Percentiles rank a stretch among this genome's conserved stretches.
Conservation (phyloP, 1,140 invertebrate species). For the Hypsibius dujardini region DNA sequence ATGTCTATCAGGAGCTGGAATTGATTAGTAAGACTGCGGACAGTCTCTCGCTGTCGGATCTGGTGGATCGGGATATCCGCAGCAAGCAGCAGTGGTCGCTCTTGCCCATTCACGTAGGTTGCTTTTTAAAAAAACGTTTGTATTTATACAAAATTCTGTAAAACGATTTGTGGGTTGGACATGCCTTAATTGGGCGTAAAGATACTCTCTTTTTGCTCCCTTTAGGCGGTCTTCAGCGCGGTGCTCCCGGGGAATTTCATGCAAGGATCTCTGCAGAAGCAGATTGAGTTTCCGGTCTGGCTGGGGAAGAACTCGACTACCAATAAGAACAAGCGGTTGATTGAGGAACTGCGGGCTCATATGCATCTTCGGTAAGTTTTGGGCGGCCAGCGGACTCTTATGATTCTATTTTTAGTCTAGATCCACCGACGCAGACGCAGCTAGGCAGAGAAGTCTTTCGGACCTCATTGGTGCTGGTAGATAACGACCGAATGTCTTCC, state of each 20-base stretch:
- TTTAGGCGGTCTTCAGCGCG: slow-evolving; percentile 64
- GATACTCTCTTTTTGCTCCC: slow-evolving; percentile 22
- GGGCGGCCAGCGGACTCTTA: too few species aligned
- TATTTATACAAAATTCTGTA: too few species aligned
- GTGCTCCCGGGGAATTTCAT: slow-evolving; percentile 71
- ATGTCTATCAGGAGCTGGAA: slow-evolving; percentile 38
- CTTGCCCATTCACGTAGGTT: slow-evolving; percentile 57
- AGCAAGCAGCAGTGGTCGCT: slow-evolving; percentile 61
- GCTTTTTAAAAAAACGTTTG: too few species aligned
- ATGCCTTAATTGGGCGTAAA: background rate
- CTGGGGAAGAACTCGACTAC: slow-evolving; percentile 75
- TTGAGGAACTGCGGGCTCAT: slow-evolving; percentile 61
- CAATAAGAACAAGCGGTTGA: slow-evolving; percentile 53
- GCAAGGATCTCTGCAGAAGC: slow-evolving; percentile 51
- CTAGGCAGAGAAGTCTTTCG: too few species aligned
- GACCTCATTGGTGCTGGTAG: slow-evolving; percentile 16
- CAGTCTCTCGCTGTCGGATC: slow-evolving; percentile 63
- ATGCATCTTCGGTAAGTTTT: slow-evolving; percentile 50
- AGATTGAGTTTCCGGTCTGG: slow-evolving; percentile 82
- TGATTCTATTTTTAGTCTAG: too few species aligned
- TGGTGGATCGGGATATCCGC: slow-evolving; percentile 63
- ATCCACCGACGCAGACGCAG: too few species aligned
- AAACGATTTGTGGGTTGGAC: slow-evolving; percentile 20
- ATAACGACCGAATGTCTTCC: background rate
- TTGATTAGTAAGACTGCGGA: slow-evolving; percentile 60